These are phyloP conservation scores for Eudemis profundana DNA, from an alignment of 2,888 invertebrate species.

Conservation along the genomic window DNA sequence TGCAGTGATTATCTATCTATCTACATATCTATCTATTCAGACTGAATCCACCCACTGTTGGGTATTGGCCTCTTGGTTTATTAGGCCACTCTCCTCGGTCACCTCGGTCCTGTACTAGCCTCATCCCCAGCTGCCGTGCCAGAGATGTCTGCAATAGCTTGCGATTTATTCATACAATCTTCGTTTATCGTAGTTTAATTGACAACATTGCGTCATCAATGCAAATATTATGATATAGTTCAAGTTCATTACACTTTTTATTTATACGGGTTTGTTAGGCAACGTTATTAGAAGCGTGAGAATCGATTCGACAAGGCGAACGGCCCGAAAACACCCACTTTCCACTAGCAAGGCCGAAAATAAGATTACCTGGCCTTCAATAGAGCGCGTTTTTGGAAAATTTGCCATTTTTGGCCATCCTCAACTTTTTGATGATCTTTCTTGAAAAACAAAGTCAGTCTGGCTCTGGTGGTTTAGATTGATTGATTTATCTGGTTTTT, in stretches of 20 bases:
- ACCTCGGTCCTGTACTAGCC: too few relatives aligned
- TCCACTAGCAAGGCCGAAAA: constrained; percentile 67
- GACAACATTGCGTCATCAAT: constrained; percentile 11
- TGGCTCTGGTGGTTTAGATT: too few relatives aligned
- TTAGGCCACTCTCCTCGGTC: too few relatives aligned
- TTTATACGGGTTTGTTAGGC: constrained; percentile 44
- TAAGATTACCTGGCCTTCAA: constrained; percentile 3
- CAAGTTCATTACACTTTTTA: constrained; percentile 37
- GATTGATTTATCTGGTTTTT: too few relatives aligned
- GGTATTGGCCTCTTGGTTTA: too few relatives aligned
- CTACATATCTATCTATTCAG: too few relatives aligned
- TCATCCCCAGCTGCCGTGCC: too few relatives aligned
- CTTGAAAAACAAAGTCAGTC: too few relatives aligned
- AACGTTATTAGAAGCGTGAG: constrained; percentile 59
- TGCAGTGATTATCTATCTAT: too few relatives aligned
- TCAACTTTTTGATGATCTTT: background rate
- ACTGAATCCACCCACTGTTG: too few relatives aligned
- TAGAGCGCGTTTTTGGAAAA: background rate
- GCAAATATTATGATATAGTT: constrained; percentile 37
- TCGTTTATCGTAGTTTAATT: constrained; percentile 15
- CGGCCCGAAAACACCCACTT: constrained; percentile 68
- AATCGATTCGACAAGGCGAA: constrained; percentile 70
- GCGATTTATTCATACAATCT: too few relatives aligned
- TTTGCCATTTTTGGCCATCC: background rate
- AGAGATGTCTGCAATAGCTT: too few relatives aligned